phyloP scores from a whole-genome alignment of 1,140 invertebrate species.

The Plodia interpunctella region DNA sequence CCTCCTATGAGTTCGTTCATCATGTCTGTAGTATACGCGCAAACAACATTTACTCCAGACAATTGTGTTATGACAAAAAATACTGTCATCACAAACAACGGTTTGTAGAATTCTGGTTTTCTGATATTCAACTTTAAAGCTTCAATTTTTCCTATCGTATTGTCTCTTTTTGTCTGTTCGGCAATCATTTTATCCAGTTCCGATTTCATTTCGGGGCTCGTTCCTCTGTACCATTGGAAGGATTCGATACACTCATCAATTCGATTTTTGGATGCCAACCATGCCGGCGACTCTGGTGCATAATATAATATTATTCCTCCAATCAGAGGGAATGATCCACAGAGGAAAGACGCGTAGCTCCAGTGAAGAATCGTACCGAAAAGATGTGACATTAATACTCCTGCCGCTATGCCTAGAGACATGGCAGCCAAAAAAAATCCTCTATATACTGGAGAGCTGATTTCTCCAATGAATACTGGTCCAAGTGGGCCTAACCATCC shows the following conservation, averaged over 20 bases:
- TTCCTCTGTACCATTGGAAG: conserved; percentile 77
- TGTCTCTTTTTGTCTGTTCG: conserved; percentile 53
- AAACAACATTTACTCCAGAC: conserved; percentile 82
- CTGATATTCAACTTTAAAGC: conserved; percentile 54
- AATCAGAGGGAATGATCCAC: conserved; percentile 73
- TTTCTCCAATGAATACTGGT: conserved; percentile 79
- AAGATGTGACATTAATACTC: conserved; percentile 78
- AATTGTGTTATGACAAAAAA: conserved; percentile 81
- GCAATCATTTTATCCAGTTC: conserved; percentile 74
- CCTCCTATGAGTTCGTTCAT: conserved; percentile 75
- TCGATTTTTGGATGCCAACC: conserved; percentile 79
- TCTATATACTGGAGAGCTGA: conserved; percentile 76
- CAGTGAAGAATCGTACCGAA: conserved; percentile 80
- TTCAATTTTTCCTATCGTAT: conserved; percentile 45
- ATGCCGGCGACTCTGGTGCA: conserved; percentile 85
- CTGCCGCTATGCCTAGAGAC: conserved; percentile 77
- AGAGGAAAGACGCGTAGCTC: conserved; percentile 77
- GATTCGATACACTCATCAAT: conserved; percentile 72
- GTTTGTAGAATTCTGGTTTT: conserved; percentile 78
- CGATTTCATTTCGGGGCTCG: conserved; percentile 54
- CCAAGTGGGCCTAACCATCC: conserved; percentile 76
- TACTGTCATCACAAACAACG: conserved; percentile 77
- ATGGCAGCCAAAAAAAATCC: conserved; percentile 78
- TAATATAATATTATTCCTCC: conserved; percentile 73
- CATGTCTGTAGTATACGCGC: conserved; percentile 84